phyloP scores from a whole-genome alignment of 2,113 vertebrate species.

The Cheirogaleus medius region DNA sequence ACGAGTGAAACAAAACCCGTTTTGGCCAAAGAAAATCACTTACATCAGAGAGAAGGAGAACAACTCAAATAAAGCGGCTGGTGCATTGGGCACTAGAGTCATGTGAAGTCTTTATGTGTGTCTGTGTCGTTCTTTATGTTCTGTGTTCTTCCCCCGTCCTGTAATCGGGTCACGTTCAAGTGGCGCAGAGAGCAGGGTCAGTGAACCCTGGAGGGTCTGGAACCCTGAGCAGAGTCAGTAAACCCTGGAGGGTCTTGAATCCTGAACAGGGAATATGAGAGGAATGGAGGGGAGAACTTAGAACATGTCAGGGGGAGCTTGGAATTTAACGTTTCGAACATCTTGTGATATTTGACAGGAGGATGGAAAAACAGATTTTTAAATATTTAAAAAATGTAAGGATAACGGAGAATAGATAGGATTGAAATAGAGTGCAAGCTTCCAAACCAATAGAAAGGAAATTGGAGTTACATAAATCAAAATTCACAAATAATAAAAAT shows the following conservation, averaged over 20 bases:
- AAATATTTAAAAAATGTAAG: neutral
- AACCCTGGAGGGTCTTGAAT: no score
- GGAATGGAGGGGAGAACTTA: neutral
- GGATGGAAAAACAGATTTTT: neutral
- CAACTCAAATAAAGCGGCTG: no score
- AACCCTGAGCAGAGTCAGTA: no score
- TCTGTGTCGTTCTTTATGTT: no score
- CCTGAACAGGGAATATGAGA: no score
- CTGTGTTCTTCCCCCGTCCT: no score
- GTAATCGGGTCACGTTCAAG: no score
- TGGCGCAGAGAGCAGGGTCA: no score
- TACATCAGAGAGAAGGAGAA: neutral
- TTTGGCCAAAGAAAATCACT: neutral
- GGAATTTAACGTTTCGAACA: neutral
- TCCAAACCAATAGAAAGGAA: neutral
- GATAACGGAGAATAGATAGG: accelerated
- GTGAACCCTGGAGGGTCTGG: no score
- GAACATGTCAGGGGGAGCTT: neutral
- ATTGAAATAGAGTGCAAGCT: neutral
- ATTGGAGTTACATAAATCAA: neutral
- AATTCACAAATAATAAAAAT: neutral
- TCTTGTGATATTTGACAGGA: neutral
- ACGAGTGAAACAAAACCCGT: neutral
- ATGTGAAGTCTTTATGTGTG: no score
- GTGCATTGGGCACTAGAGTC: no score